A percentile compares a stretch with the other conserved stretches of the same genome.
phyloP scores from a whole-genome alignment of 2,797 vertebrate species.

The Megalops cyprinoides region DNA sequence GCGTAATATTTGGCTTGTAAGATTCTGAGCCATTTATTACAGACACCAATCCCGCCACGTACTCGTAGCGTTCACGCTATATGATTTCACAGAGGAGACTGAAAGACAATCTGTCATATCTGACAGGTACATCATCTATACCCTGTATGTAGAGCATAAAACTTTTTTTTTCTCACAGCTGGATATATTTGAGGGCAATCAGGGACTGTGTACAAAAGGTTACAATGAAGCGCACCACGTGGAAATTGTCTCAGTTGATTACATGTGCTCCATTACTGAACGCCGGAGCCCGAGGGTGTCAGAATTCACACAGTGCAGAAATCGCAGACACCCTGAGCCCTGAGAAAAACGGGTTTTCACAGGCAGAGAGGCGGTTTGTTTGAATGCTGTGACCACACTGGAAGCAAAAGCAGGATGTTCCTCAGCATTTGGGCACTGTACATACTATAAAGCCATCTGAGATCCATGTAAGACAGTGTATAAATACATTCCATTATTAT shows the following conservation, averaged over 20 bases:
- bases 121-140: no score
- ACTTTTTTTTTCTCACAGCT: neutral
- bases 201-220: neutral
- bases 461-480: no score
- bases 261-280: neutral
- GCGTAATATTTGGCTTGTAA: no score
- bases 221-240: neutral
- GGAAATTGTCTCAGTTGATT: neutral
- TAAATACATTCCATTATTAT: no score
- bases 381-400: neutral
- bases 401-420: neutral
- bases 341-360: neutral
- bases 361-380: neutral
- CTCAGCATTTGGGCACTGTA: no score
- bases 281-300: neutral
- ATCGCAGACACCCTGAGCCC: neutral
- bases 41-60: neutral
- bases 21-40: no score
- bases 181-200: neutral
- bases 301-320: neutral
- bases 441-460: no score
- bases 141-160: neutral
- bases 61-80: neutral
- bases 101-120: neutral
- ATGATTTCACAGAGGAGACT: neutral